Evolutionary conservation across 2,888 invertebrate genomes (phyloP).

Genomic region (Drosophila borealis): DNA sequence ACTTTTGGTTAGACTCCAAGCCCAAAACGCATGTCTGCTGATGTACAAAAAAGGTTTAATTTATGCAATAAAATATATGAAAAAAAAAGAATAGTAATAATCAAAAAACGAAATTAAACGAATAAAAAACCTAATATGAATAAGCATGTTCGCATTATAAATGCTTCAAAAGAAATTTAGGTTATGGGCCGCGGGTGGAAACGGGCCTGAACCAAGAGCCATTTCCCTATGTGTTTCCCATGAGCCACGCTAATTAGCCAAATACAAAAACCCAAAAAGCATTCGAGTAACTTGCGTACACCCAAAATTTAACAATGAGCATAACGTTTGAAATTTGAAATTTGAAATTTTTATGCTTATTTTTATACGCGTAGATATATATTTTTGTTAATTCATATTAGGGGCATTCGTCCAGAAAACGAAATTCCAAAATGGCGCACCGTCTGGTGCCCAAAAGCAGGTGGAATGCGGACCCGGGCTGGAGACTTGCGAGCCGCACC

Average conservation of each 20-base stretch:
- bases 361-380: conserved; percentile 26
- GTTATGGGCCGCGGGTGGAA: conserved; percentile 67
- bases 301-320: conserved; percentile 67
- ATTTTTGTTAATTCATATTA: conserved; percentile 75
- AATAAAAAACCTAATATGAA: conserved; percentile 46
- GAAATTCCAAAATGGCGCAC: conserved; percentile 73
- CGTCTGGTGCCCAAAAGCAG: conserved; percentile 44
- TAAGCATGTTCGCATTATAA: conserved; percentile 61
- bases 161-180: conserved; percentile 73
- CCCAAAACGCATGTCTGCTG: conserved; percentile 32
- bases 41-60: conserved; percentile 59
- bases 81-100: conserved; percentile 21
- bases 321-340: conserved; percentile 67
- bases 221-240: conserved; percentile 69
- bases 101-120: conserved; percentile 14
- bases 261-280: conserved; percentile 58
- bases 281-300: conserved; percentile 27
- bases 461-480: conserved; percentile 62
- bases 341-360: conserved; percentile 45
- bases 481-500: conserved; percentile 33
- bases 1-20: conserved; percentile 8
- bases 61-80: conserved; percentile 61
- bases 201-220: conserved; percentile 40
- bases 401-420: conserved; percentile 78
- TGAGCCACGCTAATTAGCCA: conserved; percentile 76